Percentiles rank a stretch among this genome's conserved stretches.
phyloP scores from a whole-genome alignment of 2,888 invertebrate species.

The Melanotus villosus region DNA sequence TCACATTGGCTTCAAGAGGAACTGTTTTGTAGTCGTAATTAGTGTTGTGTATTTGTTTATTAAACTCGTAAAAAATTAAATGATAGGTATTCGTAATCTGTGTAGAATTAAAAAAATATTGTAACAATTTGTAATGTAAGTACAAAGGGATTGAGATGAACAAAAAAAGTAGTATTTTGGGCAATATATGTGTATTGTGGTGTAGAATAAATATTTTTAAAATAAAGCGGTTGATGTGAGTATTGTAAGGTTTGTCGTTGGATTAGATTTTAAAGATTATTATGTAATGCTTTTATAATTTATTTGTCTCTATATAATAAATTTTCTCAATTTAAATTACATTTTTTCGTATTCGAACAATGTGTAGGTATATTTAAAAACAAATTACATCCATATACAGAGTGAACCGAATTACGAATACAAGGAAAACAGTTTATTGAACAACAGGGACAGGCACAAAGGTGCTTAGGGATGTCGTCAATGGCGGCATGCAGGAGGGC shows the following conservation, averaged over 20 bases:
- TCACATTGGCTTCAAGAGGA: not conserved
- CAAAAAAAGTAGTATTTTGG: constrained; percentile 56
- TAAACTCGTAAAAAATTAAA: constrained; percentile 15
- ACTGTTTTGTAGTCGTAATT: constrained; percentile 10
- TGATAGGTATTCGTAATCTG: constrained; percentile 47
- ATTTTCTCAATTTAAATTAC: constrained; percentile 45
- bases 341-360: too few relatives aligned
- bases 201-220: constrained; percentile 57
- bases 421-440: too few relatives aligned
- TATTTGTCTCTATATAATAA: constrained; percentile 48
- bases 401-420: too few relatives aligned
- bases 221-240: constrained; percentile 54
- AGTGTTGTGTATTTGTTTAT: constrained; percentile 5
- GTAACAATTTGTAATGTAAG: constrained; percentile 50
- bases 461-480: too few relatives aligned
- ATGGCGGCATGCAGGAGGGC: too few relatives aligned
- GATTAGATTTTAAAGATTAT: constrained; percentile 52
- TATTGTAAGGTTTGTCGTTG: constrained; percentile 55
- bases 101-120: constrained; percentile 50
- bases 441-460: too few relatives aligned
- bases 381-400: too few relatives aligned
- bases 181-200: constrained; percentile 56
- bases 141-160: constrained; percentile 50
- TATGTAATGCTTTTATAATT: constrained; percentile 59
- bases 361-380: too few relatives aligned